Percentiles rank a stretch among this genome's conserved stretches.
These are phyloP conservation scores for Chiropotes sagulatus DNA, from an alignment of 2,797 vertebrate genomes.

Conservation along the genomic window DNA sequence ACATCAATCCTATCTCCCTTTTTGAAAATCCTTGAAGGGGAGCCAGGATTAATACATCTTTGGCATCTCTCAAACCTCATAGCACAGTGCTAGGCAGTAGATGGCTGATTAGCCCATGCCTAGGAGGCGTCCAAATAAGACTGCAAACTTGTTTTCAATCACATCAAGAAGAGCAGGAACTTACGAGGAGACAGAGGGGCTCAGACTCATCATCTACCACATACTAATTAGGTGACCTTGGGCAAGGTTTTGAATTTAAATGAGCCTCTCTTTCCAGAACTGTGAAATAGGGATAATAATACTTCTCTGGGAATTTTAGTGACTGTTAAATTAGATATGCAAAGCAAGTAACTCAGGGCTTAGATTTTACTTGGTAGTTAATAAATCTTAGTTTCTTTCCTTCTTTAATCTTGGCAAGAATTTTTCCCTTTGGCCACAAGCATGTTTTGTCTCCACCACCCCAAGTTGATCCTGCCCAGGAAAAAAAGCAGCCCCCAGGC, in stretches of 20 bases:
- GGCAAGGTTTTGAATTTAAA: slow-evolving; percentile 24
- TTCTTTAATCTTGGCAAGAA: not conserved
- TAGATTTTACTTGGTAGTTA: not conserved
- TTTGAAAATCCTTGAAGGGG: not conserved
- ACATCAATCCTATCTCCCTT: not conserved
- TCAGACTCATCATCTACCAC: not conserved
- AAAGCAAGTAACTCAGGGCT: not conserved
- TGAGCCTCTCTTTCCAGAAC: not conserved
- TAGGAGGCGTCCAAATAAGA: not conserved
- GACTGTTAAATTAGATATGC: not conserved
- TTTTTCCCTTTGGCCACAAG: not conserved
- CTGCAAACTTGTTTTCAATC: not conserved
- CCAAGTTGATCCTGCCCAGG: not conserved
- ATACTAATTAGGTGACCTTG: not conserved
- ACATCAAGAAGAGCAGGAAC: not conserved
- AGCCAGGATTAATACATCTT: not conserved
- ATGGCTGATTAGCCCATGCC: not conserved
- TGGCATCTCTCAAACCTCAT: not conserved
- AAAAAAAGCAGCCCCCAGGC: not conserved
- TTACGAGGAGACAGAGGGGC: not conserved
- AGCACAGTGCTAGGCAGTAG: not conserved
- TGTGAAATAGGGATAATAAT: not conserved
- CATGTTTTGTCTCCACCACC: not conserved
- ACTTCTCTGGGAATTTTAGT: slow-evolving; percentile 19
- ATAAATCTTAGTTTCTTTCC: not conserved